Evolutionary conservation across 2,888 invertebrate species (phyloP), one percentile per base, ranked within the genome.

Genomic region (Dicyrtoma fusca): DNA sequence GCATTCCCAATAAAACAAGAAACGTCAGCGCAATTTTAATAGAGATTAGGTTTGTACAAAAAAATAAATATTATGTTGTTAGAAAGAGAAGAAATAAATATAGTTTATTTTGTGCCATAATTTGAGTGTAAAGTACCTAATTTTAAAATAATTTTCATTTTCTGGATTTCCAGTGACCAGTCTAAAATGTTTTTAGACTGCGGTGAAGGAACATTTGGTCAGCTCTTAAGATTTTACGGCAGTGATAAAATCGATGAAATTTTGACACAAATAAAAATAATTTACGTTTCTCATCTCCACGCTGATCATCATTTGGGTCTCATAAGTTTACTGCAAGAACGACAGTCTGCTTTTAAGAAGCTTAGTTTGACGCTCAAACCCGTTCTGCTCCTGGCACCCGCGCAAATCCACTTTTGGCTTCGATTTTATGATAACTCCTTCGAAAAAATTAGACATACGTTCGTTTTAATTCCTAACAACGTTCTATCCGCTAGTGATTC

Each of bases 231-330:
- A 42, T 90, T 94, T 83, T 95, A 88, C 83, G 97, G 97, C 0
- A 84, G 86, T 1, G 85, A 88, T 62, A 85, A 88, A 69, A 87
- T 89, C 1, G 86, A 87, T 74, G 82, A 87, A 1, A 85, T 94
- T 73, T 83, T 95, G 6, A 84, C 85, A 13, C 88, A 89, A 21
- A 65, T 82, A 25, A 87, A 89, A 81, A 90, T 88, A 0, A 86
- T 98, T 44, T 98, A 93, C 83, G 86, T 99, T 49, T 97, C 97
- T 0, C 99, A 99, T 86, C 85, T 97, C 72, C 99, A 99, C 83
- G 96, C 96, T 0, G 99, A 99, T 84, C 99, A 99, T 86, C 97
- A 98, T 83, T 89, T 96, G 74, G 95, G 91, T 84, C 83, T 94
- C 0, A 88, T 94, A 76, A 91, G 90, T 8, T 82, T 95, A 2